These are phyloP conservation scores for Shargacucullia verbasci DNA, from an alignment of 2,888 invertebrate species.

Conservation along the genomic window DNA sequence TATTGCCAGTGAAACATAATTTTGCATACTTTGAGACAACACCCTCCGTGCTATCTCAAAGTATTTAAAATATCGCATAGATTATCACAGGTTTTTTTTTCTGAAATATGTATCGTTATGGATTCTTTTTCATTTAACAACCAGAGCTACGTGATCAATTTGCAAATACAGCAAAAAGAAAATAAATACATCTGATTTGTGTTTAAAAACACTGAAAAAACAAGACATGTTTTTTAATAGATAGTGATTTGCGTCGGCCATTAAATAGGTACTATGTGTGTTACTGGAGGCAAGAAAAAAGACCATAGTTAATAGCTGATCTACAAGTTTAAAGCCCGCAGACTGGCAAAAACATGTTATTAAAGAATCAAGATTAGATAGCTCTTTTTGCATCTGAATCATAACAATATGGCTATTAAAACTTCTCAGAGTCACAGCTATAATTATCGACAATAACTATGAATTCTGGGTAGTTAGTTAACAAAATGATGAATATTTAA, in stretches of 20 bases:
- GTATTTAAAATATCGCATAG: too few relatives aligned
- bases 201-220: constrained; percentile 3
- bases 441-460: constrained; percentile 10
- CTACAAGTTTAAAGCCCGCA: not conserved
- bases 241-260: constrained; percentile 3
- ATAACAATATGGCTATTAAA: constrained; percentile 8
- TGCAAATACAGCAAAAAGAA: constrained; percentile 8
- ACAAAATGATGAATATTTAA: constrained; percentile 44
- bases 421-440: not conserved
- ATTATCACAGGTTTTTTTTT: too few relatives aligned
- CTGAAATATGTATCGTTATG: too few relatives aligned
- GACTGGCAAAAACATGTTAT: constrained; percentile 26
- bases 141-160: not conserved
- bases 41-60: too few relatives aligned
- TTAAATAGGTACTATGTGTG: constrained; percentile 6
- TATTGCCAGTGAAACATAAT: too few relatives aligned
- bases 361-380: constrained; percentile 10
- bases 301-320: constrained; percentile 1
- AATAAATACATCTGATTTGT: not conserved
- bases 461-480: constrained; percentile 13
- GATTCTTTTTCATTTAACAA: not conserved
- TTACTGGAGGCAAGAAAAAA: constrained; percentile 16
- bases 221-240: constrained; percentile 12
- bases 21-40: too few relatives aligned
- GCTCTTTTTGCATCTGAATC: constrained; percentile 12